Evolutionary conservation across 2,888 invertebrate genomes (phyloP).

Genomic region (Apodemia duryi): DNA sequence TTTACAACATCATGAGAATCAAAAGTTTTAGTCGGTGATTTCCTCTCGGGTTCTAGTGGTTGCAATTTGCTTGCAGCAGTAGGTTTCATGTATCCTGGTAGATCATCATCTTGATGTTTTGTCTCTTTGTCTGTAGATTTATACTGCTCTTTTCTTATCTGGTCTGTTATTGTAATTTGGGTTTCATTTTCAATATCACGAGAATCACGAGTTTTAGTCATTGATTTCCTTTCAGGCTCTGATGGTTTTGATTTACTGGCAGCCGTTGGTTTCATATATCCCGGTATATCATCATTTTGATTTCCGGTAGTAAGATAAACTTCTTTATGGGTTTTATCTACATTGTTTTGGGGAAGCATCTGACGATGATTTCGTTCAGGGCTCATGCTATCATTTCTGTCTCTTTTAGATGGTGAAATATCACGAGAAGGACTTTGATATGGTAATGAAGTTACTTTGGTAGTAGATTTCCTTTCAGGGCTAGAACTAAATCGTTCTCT

Average conservation of each 20-base stretch:
- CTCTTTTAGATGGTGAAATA: constrained; percentile 16
- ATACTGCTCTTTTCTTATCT: constrained; percentile 52
- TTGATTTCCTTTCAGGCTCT: constrained; percentile 34
- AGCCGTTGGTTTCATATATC: constrained; percentile 52
- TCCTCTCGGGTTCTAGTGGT: constrained; percentile 26
- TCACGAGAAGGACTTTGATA: constrained; percentile 23
- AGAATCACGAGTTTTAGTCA: constrained; percentile 18
- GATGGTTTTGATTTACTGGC: constrained; percentile 35
- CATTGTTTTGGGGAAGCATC: constrained; percentile 14
- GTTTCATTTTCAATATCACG: constrained; percentile 19
- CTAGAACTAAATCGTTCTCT: constrained; percentile 33
- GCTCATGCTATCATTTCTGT: constrained; percentile 39
- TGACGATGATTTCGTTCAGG: constrained; percentile 32
- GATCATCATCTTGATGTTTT: constrained; percentile 42
- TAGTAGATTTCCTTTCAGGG: constrained; percentile 38
- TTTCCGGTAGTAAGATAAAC: constrained; percentile 24
- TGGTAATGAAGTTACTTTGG: neutral
- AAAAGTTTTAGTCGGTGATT: constrained; percentile 31
- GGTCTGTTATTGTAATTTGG: constrained; percentile 29
- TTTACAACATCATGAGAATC: neutral
- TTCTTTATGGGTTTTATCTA: constrained; percentile 21
- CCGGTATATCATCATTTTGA: constrained; percentile 41
- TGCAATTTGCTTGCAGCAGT: constrained; percentile 42
- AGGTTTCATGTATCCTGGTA: constrained; percentile 53
- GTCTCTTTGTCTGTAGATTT: constrained; percentile 66